Conservation (phyloP, 2,113 vertebrate genomes). For the Apteryx owenii region DNA sequence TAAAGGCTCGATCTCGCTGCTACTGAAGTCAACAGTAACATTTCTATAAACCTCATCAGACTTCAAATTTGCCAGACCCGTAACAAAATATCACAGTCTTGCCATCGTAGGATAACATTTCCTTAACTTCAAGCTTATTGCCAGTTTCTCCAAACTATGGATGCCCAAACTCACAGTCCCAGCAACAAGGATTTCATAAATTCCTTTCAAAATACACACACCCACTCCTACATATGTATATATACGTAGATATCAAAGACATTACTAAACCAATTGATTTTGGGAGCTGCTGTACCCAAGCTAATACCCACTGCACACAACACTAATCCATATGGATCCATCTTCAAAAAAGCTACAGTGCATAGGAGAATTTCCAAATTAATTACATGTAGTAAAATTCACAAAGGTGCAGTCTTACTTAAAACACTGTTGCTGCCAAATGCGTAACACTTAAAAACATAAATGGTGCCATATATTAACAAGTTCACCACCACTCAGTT, state of each 20-base stretch:
- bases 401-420: neutral
- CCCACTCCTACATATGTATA: too few relatives aligned
- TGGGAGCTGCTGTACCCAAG: neutral
- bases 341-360: neutral
- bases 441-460: neutral
- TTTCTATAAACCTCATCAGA: neutral
- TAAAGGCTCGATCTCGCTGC: neutral
- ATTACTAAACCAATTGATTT: neutral
- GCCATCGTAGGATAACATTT: neutral
- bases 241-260: too few relatives aligned
- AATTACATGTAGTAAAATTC: neutral
- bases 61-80: neutral
- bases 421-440: neutral
- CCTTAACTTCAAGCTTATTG: neutral
- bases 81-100: neutral
- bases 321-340: neutral
- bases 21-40: conserved; percentile 19
- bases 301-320: neutral
- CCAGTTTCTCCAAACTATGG: neutral
- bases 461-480: neutral
- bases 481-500: neutral
- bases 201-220: neutral
- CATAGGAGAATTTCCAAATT: neutral
- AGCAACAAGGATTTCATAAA: neutral
- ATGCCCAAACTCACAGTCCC: neutral